Percentiles rank a stretch among this genome's conserved stretches.
These are phyloP conservation scores for Tenebrio molitor DNA, from an alignment of 1,140 invertebrate genomes.

Conservation along the genomic window DNA sequence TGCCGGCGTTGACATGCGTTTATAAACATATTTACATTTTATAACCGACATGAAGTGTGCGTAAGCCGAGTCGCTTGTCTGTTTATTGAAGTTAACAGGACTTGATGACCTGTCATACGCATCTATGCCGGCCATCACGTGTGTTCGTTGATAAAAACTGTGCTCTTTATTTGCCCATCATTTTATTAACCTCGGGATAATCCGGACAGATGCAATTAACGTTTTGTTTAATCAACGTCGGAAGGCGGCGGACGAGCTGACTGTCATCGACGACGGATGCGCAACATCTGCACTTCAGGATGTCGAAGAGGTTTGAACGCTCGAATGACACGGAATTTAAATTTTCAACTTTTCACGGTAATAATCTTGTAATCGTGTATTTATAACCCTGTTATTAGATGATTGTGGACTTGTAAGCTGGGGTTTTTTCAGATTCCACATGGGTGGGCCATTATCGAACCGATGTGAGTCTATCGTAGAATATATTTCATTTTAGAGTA, in stretches of 20 bases:
- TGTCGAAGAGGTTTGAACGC: no score
- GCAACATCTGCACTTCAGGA: no score
- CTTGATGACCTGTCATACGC: conserved; percentile 49
- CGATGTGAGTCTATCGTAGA: conserved; percentile 7
- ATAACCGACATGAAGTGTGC: conserved; percentile 38
- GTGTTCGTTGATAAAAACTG: conserved; percentile 15
- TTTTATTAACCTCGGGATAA: conserved; percentile 9
- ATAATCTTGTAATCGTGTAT: conserved; percentile 16
- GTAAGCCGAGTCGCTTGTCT: conserved; percentile 40
- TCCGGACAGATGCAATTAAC: background rate
- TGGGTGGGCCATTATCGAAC: conserved; percentile 22
- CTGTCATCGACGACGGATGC: conserved; percentile 16
- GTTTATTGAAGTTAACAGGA: conserved; percentile 50
- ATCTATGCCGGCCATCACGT: conserved; percentile 38
- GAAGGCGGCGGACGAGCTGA: conserved; percentile 5
- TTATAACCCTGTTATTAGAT: conserved; percentile 21
- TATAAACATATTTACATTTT: conserved; percentile 51
- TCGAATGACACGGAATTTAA: no score
- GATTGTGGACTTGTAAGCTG: background rate
- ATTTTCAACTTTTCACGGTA: conserved; percentile 5
- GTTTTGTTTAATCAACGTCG: conserved; percentile 18
- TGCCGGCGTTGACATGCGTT: conserved; percentile 20
- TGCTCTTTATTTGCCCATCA: conserved; percentile 19
- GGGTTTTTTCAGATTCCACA: conserved; percentile 20
- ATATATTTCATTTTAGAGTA: conserved; percentile 5